Evolutionary conservation across 2,888 invertebrate species (phyloP).

Genomic region (Piscicola geometra): DNA sequence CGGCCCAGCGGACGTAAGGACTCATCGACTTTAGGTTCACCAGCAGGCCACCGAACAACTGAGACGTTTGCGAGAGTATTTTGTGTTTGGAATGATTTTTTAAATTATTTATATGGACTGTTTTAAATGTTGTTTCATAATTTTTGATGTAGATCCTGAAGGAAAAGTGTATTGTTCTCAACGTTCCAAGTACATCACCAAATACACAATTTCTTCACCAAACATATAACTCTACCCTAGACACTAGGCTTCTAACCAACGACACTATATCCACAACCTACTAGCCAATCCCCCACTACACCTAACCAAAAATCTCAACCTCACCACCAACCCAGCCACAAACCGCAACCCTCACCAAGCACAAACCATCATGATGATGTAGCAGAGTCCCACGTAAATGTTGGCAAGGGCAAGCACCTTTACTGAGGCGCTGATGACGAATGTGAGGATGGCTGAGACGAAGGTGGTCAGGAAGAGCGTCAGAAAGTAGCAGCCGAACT

Average conservation of each 20-base stretch:
- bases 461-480: constrained; percentile 50
- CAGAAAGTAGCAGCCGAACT: constrained; percentile 52
- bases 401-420: constrained; percentile 46
- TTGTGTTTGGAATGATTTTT: too few species aligned
- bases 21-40: constrained; percentile 51
- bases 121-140: too few species aligned
- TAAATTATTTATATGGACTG: too few species aligned
- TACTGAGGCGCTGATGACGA: constrained; percentile 46
- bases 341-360: constrained; percentile 39
- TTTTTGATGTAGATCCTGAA: too few species aligned
- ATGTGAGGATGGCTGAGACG: constrained; percentile 51
- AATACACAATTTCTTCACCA: too few species aligned
- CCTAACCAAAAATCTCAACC: too few species aligned
- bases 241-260: too few species aligned
- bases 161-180: too few species aligned
- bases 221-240: too few species aligned
- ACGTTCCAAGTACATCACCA: too few species aligned
- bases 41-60: constrained; percentile 53
- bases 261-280: too few species aligned
- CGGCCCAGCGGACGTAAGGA: constrained; percentile 52
- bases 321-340: constrained; percentile 53
- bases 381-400: constrained; percentile 44
- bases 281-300: too few species aligned
- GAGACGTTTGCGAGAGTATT: not conserved
- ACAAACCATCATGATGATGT: constrained; percentile 50